phyloP scores from a whole-genome alignment of 2,888 invertebrate genomes.

The Drosophila stalkeri region DNA sequence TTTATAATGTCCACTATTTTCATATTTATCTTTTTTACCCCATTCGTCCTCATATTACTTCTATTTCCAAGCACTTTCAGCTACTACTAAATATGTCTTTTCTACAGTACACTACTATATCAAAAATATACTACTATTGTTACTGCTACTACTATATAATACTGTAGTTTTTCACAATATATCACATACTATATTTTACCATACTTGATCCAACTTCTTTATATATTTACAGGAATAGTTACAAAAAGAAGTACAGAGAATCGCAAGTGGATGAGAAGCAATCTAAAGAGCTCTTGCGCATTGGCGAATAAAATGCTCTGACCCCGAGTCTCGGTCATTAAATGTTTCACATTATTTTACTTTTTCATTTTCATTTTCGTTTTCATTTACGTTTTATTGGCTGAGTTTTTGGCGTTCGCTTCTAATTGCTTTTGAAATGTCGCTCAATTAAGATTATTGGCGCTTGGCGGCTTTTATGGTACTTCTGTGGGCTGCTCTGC shows the following conservation, averaged over 20 bases:
- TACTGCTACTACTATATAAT: not conserved
- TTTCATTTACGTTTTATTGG: slow-evolving; percentile 37
- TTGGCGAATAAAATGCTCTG: slow-evolving; percentile 7
- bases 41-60: too few species aligned
- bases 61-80: too few species aligned
- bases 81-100: too few species aligned
- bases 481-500: slow-evolving; percentile 75
- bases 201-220: not conserved
- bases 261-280: not conserved
- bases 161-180: not conserved
- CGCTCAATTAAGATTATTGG: slow-evolving; percentile 84
- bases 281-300: not conserved
- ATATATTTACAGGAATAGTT: slow-evolving; percentile 2
- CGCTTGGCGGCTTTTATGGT: slow-evolving; percentile 81
- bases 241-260: not conserved
- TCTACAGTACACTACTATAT: too few species aligned
- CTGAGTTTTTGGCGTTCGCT: slow-evolving; percentile 17
- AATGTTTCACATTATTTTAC: slow-evolving; percentile 53
- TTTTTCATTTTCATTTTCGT: slow-evolving; percentile 34
- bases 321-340: slow-evolving; percentile 57
- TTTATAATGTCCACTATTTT: too few species aligned
- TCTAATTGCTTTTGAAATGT: slow-evolving; percentile 75
- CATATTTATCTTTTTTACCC: too few species aligned
- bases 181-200: too few species aligned
- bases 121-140: too few species aligned